A percentile compares a stretch with the other conserved stretches of the same genome.
Evolutionary conservation across 2,797 vertebrate genomes (phyloP).

Genomic region (Tolypeutes matacus): DNA sequence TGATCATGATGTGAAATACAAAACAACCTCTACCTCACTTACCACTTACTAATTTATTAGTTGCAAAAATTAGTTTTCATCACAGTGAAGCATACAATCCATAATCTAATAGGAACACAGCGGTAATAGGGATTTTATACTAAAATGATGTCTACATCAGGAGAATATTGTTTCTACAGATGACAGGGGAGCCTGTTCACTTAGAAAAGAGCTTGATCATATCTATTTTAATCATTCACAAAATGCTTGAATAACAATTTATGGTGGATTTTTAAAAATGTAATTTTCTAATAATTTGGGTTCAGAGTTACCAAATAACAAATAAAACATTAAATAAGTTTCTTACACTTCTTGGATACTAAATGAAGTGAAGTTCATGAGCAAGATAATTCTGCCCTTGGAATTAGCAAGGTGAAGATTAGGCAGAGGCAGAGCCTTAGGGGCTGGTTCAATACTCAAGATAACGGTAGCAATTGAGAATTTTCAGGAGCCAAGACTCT

Average conservation of each 20-base stretch:
- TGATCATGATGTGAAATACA: too few species aligned
- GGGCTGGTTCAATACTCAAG: background rate
- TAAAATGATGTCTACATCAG: background rate
- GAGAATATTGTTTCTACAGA: background rate
- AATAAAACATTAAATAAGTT: background rate
- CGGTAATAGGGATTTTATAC: background rate
- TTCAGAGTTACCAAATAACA: background rate
- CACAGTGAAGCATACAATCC: background rate
- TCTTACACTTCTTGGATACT: background rate
- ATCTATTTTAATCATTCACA: background rate
- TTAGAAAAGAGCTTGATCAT: background rate
- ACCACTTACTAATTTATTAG: background rate
- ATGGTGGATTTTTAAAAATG: background rate
- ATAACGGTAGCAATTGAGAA: background rate
- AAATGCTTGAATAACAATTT: background rate
- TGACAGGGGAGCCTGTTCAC: background rate
- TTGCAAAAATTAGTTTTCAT: background rate
- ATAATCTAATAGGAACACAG: background rate
- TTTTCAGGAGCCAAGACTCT: background rate
- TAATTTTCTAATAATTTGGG: background rate
- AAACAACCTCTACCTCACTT: too few species aligned
- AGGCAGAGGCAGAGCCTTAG: background rate
- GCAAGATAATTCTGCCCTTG: background rate
- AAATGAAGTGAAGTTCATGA: background rate
- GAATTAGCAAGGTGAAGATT: too few species aligned